These are phyloP conservation scores for Danionella cerebrum DNA, from an alignment of 2,113 vertebrate species.

Conservation along the genomic window DNA sequence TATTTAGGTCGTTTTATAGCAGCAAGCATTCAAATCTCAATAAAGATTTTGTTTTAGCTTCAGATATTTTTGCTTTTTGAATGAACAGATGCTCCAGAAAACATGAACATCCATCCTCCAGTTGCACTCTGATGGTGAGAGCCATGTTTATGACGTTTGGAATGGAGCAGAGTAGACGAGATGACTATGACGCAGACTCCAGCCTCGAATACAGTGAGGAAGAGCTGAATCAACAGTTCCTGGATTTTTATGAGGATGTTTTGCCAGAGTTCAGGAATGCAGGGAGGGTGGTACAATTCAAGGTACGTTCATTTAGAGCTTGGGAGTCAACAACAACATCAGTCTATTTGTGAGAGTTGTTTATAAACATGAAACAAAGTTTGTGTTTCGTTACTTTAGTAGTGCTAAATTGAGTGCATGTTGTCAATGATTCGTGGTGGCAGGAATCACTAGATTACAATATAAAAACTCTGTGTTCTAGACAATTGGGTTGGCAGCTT, in stretches of 20 bases:
- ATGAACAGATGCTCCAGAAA: slow-evolving; percentile 85
- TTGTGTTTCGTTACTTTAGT: no score
- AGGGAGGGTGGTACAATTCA: slow-evolving; percentile 92
- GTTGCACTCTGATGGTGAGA: slow-evolving; percentile 83
- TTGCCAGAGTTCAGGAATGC: slow-evolving; percentile 85
- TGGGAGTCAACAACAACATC: neutral
- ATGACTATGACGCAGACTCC: slow-evolving; percentile 90
- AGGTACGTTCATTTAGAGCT: slow-evolving; percentile 61
- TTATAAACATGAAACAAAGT: no score
- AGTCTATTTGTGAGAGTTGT: neutral
- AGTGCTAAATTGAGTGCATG: no score
- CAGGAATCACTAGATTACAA: no score
- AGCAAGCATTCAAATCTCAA: no score
- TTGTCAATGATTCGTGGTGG: no score
- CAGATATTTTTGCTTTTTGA: neutral
- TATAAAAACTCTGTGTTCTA: no score
- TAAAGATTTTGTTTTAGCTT: no score
- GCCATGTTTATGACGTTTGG: slow-evolving; percentile 90
- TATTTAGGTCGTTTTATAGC: no score
- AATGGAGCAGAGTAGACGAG: slow-evolving; percentile 86
- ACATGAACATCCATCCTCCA: slow-evolving; percentile 76
- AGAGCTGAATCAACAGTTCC: slow-evolving; percentile 86
- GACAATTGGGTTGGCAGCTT: no score
- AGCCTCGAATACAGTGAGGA: slow-evolving; percentile 92
- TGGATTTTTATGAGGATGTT: slow-evolving; percentile 91